phyloP scores from a whole-genome alignment of 1,140 invertebrate genomes.

The Leptonema lineaticorne region DNA sequence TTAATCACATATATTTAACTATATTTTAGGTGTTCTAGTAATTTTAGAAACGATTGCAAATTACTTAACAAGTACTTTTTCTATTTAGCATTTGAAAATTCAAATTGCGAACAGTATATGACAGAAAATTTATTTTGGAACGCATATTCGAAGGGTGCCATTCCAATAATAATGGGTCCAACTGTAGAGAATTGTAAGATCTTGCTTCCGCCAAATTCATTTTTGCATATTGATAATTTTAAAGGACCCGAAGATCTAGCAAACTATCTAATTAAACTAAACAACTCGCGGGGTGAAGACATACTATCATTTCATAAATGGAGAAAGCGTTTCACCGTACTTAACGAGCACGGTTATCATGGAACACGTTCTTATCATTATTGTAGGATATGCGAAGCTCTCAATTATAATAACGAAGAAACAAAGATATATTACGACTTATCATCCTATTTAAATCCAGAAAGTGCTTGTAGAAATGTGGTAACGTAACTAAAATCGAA shows the following conservation, averaged over 20 bases:
- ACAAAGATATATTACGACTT: conserved; percentile 55
- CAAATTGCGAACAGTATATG: conserved; percentile 63
- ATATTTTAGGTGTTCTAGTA: conserved; percentile 56
- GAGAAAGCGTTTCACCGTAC: conserved; percentile 62
- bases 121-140: conserved; percentile 69
- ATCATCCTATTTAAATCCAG: conserved; percentile 52
- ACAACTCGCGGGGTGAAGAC: conserved; percentile 52
- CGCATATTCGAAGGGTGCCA: conserved; percentile 55
- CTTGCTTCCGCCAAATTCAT: conserved; percentile 60
- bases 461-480: conserved; percentile 49
- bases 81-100: conserved; percentile 71
- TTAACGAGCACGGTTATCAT: conserved; percentile 70
- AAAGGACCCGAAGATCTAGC: conserved; percentile 60
- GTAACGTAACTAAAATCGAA: neutral
- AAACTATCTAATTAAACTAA: conserved; percentile 60
- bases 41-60: conserved; percentile 56
- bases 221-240: conserved; percentile 73
- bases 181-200: conserved; percentile 51
- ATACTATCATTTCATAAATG: conserved; percentile 67
- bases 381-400: conserved; percentile 72
- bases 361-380: conserved; percentile 65
- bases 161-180: conserved; percentile 67
- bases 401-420: conserved; percentile 57
- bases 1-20: too few relatives aligned
- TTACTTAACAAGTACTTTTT: conserved; percentile 62